These are phyloP conservation scores for Buphagus erythrorhynchus DNA, from an alignment of 2,797 vertebrate genomes.

Conservation along the genomic window DNA sequence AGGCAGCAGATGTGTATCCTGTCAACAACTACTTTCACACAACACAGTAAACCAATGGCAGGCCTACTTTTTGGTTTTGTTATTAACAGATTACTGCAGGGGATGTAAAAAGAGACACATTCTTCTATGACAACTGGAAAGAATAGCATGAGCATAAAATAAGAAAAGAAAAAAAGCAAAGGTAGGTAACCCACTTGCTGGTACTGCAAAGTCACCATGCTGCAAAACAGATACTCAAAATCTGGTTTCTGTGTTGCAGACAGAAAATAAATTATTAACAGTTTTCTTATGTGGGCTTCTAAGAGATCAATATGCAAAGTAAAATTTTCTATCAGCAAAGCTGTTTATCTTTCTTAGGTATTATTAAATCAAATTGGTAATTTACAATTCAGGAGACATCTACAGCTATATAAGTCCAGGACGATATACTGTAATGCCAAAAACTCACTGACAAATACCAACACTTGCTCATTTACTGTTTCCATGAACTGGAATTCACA, in stretches of 20 bases:
- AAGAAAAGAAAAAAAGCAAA: background rate
- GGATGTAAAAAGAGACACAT: background rate
- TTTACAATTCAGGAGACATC: background rate
- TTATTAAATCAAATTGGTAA: background rate
- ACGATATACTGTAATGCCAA: background rate
- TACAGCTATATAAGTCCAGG: background rate
- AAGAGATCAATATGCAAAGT: background rate
- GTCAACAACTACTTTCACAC: slow-evolving; percentile 27
- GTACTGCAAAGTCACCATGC: background rate
- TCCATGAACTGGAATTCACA: background rate
- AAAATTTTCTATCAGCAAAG: background rate
- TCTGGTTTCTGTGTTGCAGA: background rate
- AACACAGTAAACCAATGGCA: slow-evolving; percentile 3
- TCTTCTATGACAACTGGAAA: background rate
- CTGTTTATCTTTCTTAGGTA: background rate
- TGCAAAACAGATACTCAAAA: background rate
- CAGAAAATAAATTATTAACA: background rate
- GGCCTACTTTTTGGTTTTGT: background rate
- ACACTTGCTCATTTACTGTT: background rate
- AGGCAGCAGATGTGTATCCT: slow-evolving; percentile 26
- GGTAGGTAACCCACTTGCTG: background rate
- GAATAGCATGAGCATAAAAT: background rate
- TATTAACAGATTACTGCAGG: slow-evolving; percentile 49
- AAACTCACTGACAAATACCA: background rate
- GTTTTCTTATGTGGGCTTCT: background rate